Evolutionary conservation across 2,888 invertebrate genomes (phyloP).

Genomic region (Carpatolechia fugitivella): DNA sequence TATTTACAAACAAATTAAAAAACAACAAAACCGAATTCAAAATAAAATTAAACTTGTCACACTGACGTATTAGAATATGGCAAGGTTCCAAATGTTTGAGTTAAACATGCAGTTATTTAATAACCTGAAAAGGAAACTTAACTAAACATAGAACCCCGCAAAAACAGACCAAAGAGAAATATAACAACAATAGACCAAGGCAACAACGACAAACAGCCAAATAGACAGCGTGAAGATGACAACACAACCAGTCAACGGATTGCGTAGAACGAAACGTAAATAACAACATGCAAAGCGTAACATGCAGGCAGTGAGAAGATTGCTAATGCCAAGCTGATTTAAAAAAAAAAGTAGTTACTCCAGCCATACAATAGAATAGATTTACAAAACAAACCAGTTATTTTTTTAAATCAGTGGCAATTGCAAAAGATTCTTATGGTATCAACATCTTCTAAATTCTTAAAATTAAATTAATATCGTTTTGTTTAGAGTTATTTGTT

Average conservation of each 20-base stretch:
- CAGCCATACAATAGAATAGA: too few relatives aligned
- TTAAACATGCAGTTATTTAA: slow-evolving; percentile 27
- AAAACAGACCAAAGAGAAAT: slow-evolving; percentile 34
- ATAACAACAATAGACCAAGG: slow-evolving; percentile 35
- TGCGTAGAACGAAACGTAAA: slow-evolving; percentile 45
- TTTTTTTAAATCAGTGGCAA: neutral
- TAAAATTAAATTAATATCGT: slow-evolving; percentile 42
- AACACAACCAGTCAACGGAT: slow-evolving; percentile 65
- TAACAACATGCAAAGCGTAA: slow-evolving; percentile 60
- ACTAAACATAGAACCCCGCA: slow-evolving; percentile 32
- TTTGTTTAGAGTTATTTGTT: slow-evolving; percentile 71
- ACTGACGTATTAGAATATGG: neutral
- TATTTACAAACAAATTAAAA: slow-evolving; percentile 16
- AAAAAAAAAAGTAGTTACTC: slow-evolving; percentile 22
- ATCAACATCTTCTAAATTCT: slow-evolving; percentile 53
- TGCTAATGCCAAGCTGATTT: slow-evolving; percentile 43
- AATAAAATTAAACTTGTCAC: neutral
- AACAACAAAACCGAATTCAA: neutral
- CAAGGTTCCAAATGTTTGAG: neutral
- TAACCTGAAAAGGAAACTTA: slow-evolving; percentile 46
- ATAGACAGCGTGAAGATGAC: slow-evolving; percentile 59
- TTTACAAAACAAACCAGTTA: too few relatives aligned
- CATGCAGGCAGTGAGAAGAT: slow-evolving; percentile 51
- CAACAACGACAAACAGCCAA: slow-evolving; percentile 56
- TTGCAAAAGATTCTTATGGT: slow-evolving; percentile 33